Conservation (phyloP, 2,888 invertebrate species). For the Lycophotia porphyrea region DNA sequence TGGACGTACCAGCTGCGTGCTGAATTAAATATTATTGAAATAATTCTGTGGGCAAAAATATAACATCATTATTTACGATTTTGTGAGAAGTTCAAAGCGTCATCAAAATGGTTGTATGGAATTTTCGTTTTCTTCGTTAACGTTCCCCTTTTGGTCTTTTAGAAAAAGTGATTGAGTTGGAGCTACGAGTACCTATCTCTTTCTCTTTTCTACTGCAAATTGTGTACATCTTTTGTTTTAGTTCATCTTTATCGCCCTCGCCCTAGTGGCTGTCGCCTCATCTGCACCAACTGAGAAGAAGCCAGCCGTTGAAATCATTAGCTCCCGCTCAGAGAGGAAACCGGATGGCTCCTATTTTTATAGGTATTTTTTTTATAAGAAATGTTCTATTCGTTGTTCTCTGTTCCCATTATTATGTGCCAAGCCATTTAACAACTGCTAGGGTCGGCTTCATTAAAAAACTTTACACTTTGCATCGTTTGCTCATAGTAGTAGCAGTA, state of each 20-base stretch:
- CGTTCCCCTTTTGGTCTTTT: neutral
- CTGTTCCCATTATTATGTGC: neutral
- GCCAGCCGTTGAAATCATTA: conserved; percentile 70
- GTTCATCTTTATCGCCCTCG: conserved; percentile 75
- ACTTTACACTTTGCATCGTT: neutral
- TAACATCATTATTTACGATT: neutral
- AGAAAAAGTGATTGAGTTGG: too few species aligned
- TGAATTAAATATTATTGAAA: neutral
- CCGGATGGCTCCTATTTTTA: conserved; percentile 79
- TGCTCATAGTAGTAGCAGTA: too few species aligned
- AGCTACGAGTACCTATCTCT: neutral
- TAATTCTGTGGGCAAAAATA: neutral
- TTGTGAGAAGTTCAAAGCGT: neutral
- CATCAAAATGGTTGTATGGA: neutral
- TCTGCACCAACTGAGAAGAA: conserved; percentile 74
- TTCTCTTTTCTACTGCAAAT: neutral
- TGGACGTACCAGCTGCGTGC: neutral
- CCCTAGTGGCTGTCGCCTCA: conserved; percentile 78
- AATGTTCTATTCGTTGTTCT: neutral
- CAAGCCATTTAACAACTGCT: neutral
- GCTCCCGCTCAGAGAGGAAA: conserved; percentile 70
- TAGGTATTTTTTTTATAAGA: conserved; percentile 67
- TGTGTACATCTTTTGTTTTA: conserved; percentile 27
- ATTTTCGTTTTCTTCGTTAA: neutral
- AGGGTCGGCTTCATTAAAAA: neutral